Conservation (phyloP, 2,888 invertebrate genomes). For the Deilephila elpenor region DNA sequence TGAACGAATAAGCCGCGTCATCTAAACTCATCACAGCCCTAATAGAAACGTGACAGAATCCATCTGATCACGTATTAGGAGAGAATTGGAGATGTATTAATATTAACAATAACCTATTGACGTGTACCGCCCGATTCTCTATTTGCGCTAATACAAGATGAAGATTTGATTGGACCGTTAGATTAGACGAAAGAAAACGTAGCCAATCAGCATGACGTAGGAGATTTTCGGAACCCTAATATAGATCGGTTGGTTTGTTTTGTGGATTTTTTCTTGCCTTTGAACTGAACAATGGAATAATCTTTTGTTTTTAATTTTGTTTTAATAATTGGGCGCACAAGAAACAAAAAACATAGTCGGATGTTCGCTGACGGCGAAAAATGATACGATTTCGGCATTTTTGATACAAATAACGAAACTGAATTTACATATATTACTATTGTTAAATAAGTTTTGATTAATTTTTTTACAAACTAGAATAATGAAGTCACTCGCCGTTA, state of each 20-base stretch:
- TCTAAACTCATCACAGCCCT: not conserved
- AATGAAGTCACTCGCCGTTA: no score
- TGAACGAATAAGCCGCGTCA: conserved; percentile 18
- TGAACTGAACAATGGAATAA: not conserved
- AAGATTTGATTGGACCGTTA: conserved; percentile 13
- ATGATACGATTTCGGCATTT: no score
- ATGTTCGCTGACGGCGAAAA: no score
- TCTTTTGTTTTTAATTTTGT: not conserved
- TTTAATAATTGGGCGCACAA: no score
- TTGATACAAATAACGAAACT: no score
- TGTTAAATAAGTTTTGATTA: no score
- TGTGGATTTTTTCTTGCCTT: not conserved
- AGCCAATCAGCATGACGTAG: not conserved
- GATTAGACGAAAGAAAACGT: conserved; percentile 8
- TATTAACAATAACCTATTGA: conserved; percentile 19
- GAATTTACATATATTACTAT: no score
- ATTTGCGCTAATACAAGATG: conserved; percentile 20
- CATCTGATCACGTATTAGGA: conserved; percentile 30
- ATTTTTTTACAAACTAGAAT: no score
- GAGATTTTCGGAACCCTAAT: not conserved
- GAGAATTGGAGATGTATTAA: conserved; percentile 21
- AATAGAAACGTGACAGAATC: conserved; percentile 31
- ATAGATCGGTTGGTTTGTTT: not conserved
- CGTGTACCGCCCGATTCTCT: conserved; percentile 3
- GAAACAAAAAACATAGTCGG: no score